These are phyloP conservation scores for Lytechinus pictus DNA, from an alignment of 35 echinoderm and acorn worm species.

Conservation along the genomic window DNA sequence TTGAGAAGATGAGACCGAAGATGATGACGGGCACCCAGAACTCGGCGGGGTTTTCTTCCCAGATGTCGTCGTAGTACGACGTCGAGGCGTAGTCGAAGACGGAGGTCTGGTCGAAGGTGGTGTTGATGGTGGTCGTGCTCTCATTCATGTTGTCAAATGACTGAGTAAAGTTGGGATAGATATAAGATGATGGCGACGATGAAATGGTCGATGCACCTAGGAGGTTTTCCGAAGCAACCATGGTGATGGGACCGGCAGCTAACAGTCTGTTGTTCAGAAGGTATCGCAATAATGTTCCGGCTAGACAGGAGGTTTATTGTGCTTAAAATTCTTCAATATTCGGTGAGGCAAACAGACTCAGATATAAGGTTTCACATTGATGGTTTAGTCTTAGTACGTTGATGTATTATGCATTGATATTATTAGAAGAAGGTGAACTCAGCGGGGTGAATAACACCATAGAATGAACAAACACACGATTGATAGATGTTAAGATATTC, in stretches of 20 bases:
- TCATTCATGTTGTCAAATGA: neutral
- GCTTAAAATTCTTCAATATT: neutral
- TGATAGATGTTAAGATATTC: neutral
- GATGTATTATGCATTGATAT: neutral
- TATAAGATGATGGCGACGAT: neutral
- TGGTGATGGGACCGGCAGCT: neutral
- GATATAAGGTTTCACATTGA: neutral
- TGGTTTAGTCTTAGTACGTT: neutral
- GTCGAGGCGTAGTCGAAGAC: neutral
- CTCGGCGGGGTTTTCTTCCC: slow-evolving; percentile 19
- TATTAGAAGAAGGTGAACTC: neutral
- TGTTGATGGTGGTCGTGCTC: neutral
- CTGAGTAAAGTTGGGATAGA: neutral
- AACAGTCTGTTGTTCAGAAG: neutral
- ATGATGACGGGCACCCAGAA: slow-evolving; percentile 57
- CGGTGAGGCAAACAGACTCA: neutral
- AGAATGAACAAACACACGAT: neutral
- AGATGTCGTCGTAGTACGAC: neutral
- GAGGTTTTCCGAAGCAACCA: neutral
- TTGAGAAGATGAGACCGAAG: slow-evolving; percentile 63
- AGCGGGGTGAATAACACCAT: neutral
- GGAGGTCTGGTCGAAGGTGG: slow-evolving; percentile 19
- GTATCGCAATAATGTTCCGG: neutral
- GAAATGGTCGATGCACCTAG: neutral
- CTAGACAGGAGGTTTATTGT: neutral